A percentile compares a stretch with the other conserved stretches of the same genome.
Evolutionary conservation across 2,113 vertebrate genomes (phyloP).

Genomic region (Microcebus ravelobensis): DNA sequence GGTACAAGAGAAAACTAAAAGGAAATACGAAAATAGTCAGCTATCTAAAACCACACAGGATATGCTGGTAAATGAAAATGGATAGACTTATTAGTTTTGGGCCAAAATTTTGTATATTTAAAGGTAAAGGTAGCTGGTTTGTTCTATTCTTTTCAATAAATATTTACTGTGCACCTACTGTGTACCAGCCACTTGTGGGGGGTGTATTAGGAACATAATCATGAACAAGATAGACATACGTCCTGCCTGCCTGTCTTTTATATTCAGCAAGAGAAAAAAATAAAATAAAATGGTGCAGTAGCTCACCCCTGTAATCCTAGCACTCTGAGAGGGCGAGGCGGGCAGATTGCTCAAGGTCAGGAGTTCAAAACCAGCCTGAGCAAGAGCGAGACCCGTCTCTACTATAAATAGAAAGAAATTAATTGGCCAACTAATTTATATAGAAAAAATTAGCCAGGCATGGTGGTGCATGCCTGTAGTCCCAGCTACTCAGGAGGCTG

Average conservation of each 20-base stretch:
- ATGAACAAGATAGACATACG: background rate
- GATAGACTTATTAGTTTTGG: background rate
- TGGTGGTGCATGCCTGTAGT: too few relatives aligned
- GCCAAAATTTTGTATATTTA: background rate
- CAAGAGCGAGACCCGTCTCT: too few relatives aligned
- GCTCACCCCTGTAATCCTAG: too few relatives aligned
- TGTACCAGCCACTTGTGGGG: background rate
- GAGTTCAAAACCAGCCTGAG: too few relatives aligned
- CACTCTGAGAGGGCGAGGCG: too few relatives aligned
- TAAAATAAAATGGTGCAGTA: background rate
- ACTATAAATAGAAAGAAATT: too few relatives aligned
- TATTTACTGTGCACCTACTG: background rate
- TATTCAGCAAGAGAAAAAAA: background rate
- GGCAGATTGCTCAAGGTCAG: too few relatives aligned
- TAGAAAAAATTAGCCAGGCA: too few relatives aligned
- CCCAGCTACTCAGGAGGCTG: too few relatives aligned
- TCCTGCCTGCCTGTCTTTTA: background rate
- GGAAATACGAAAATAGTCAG: background rate
- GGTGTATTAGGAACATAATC: background rate
- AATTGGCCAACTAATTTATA: too few relatives aligned
- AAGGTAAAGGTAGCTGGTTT: background rate
- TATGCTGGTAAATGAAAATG: background rate
- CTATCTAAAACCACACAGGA: constrained; percentile 23
- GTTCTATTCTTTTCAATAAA: background rate
- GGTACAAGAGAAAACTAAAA: background rate